Evolutionary conservation across 1,140 invertebrate genomes (phyloP).

Genomic region (Bacillus rossius): DNA sequence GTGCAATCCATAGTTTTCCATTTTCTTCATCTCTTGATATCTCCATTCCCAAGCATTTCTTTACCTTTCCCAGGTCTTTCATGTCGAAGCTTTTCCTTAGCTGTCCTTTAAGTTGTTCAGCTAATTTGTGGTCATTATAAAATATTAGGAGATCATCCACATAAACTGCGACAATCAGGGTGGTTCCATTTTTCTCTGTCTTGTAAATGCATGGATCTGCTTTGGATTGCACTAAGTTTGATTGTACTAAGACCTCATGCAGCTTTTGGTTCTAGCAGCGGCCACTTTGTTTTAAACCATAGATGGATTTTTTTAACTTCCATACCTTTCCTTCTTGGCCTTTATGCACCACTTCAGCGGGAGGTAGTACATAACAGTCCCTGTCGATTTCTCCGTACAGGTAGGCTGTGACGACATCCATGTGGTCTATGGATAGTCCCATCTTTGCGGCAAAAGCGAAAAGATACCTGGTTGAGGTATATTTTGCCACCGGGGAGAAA

Average conservation of each 20-base stretch:
- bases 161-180: background rate
- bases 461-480: slow-evolving; percentile 36
- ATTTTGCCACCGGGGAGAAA: slow-evolving; percentile 24
- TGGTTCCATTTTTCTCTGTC: background rate
- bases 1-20: background rate
- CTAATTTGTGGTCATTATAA: background rate
- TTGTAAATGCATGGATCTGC: background rate
- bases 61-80: too few relatives aligned
- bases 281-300: slow-evolving; percentile 3
- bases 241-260: slow-evolving; percentile 4
- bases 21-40: background rate
- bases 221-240: slow-evolving; percentile 11
- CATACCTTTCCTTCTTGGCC: slow-evolving; percentile 16
- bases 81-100: background rate
- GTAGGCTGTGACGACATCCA: slow-evolving; percentile 39
- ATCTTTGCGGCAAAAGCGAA: slow-evolving; percentile 32
- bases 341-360: slow-evolving; percentile 28
- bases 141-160: background rate
- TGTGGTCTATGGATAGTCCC: slow-evolving; percentile 31
- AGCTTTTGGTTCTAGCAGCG: too few relatives aligned
- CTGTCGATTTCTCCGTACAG: slow-evolving; percentile 39
- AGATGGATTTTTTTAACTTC: slow-evolving; percentile 16
- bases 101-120: background rate
- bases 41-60: background rate
- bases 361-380: slow-evolving; percentile 38